Base-by-base conservation (phyloP, 2,888 invertebrate species). In the Lomographa bimaculata region DNA sequence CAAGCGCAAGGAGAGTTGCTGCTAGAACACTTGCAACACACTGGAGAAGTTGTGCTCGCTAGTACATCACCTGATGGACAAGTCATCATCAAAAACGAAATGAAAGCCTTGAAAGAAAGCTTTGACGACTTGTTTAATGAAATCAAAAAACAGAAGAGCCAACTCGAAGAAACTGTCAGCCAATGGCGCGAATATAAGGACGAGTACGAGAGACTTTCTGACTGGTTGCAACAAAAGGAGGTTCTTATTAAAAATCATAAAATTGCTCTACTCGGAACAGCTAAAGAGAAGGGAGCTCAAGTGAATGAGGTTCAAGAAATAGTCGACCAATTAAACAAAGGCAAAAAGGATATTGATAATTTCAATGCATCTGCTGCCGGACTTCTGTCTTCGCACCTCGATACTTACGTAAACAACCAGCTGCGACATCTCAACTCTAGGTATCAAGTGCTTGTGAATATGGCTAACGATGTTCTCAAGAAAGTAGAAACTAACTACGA, bases 171-270 rank as follows among this genome's bases (percentile, higher is more conserved):
- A 1, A 96, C 94, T 1, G 92, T 97, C 42, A 91, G 91, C 33
- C 95, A 96, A 64, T 96, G 97, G 95, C 92, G 96, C 36, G 95
- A 96, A 46, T 97, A 96, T 81, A 97, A 97, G 77, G 97, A 97
- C 66, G 97, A 97, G 77, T 97, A 96, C 66, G 97, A 97, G 72
- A 92, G 96, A 44, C 82, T 97, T 7, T 96, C 96, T 30, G 97
- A 97, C 73, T 97, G 97, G 97, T 78, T 97, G 14, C 97, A 97
- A 65, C 97, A 97, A 74, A 96, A 96, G 64, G 97, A 97, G 61
- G 96, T 97, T 60, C 91, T 97, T 4, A 94, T 97, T 5, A 97
- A 97, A 72, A 96, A 96, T 38, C 96, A 97, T 61, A 97, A 97
- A 77, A 92, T 96, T 10, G 94, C 95, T 9, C 83, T 97, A 5